Evolutionary conservation across 2,797 vertebrate genomes (phyloP).

Genomic region (Scolopax bukidnonensis): DNA sequence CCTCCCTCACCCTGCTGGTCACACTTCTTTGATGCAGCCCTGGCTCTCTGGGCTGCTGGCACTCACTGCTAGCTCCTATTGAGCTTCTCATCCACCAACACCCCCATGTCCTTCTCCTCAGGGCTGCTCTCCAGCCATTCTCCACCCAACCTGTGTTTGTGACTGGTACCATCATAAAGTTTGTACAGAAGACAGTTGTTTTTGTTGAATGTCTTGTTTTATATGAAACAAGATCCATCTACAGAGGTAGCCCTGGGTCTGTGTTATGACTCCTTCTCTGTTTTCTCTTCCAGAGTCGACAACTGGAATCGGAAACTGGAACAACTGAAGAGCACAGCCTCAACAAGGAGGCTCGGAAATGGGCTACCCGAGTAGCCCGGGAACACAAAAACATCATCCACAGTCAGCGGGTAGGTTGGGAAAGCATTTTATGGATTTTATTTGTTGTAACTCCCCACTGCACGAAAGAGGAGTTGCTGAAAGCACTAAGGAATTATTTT

Average conservation of each 20-base stretch:
- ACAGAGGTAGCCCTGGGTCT: not conserved
- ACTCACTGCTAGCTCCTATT: no score
- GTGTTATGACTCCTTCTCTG: not conserved
- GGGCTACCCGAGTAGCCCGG: slow-evolving; percentile 92
- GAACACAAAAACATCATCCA: slow-evolving; percentile 97
- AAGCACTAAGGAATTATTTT: rapidly evolving
- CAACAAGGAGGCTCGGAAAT: slow-evolving; percentile 97
- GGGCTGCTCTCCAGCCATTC: no score
- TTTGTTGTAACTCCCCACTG: not conserved
- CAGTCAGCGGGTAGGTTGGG: slow-evolving; percentile 85
- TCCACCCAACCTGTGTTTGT: no score
- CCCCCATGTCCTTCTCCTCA: no score
- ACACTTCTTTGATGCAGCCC: no score
- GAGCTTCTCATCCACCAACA: no score
- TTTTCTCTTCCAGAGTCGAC: slow-evolving; percentile 85
- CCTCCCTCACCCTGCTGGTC: no score
- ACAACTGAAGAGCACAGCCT: slow-evolving; percentile 98
- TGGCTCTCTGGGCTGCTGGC: no score
- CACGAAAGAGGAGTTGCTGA: not conserved
- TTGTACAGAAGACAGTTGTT: not conserved
- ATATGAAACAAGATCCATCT: not conserved
- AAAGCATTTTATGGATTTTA: rapidly evolving
- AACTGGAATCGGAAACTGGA: slow-evolving; percentile 93
- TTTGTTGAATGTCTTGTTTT: not conserved
- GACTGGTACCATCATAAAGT: not conserved